Evolutionary conservation across 2,888 invertebrate species (phyloP), one percentile per base, ranked within the genome.

Genomic region (Operophtera brumata): DNA sequence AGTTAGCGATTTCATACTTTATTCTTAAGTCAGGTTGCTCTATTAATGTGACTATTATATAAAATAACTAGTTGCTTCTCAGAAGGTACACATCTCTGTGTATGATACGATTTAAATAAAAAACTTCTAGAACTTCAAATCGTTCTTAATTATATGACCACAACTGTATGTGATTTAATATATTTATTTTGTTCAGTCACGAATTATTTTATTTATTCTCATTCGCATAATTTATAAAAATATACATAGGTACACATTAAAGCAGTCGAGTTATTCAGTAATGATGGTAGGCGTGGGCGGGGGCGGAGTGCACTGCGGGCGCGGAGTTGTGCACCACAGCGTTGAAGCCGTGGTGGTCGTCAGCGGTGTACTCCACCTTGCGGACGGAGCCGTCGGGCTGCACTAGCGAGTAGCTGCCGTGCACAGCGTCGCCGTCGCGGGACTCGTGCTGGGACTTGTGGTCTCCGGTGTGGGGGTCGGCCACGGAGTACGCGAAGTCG

Each of bases 351-450:
- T 58, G 52, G 61, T 68, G 66, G 53, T 57, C 68, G 12, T 91
- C 90, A 48, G 81, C 78, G 67, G 77, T 71, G 73, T 81, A 91
- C 63, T 91, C 89, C 41, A 91, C 91, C 54, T 87, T 90, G 69
- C 91, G 85, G 48, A 88, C 77, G 70, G 91, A 75, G 62, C 80
- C 90, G 25, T 90, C 91, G 43, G 91, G 90, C 71, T 92, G 91
- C 62, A 90, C 84, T 53, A 91, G 80, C 39, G 90, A 88, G 78
- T 93, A 93, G 73, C 90, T 90, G 48, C 93, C 93, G 72, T 91
- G 90, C 50, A 93, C 93, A 46, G 82, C 80, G 71, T 91, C 91
- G 28, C 91, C 91, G 61, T 90, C 90, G 67, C 88, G 84, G 62
- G 75, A 77, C 74, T 91, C 91, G 69, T 89, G 86, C 77, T 91